phyloP scores from a whole-genome alignment of 1,140 invertebrate species.

The Goniozus legneri region DNA sequence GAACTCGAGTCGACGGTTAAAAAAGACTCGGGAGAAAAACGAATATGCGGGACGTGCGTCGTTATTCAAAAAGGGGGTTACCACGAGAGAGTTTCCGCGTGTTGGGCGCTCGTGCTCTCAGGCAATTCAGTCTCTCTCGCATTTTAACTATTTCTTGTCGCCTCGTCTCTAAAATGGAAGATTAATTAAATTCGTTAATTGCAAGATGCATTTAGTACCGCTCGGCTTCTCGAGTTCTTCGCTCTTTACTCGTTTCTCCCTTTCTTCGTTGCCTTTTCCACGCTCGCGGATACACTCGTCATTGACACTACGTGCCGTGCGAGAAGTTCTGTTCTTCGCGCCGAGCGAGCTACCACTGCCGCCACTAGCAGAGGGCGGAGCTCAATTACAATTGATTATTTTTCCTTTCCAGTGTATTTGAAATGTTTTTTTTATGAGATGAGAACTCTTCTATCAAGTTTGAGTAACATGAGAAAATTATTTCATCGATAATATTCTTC shows the following conservation, averaged over 20 bases:
- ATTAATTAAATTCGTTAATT: constrained; percentile 55
- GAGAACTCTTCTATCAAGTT: too few relatives aligned
- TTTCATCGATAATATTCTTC: too few relatives aligned
- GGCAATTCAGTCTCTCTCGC: constrained; percentile 40
- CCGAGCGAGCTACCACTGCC: too few relatives aligned
- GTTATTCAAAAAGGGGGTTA: constrained; percentile 29
- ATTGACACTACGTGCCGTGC: too few relatives aligned
- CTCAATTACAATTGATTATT: too few relatives aligned
- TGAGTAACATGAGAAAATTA: too few relatives aligned
- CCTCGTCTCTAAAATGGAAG: constrained; percentile 33
- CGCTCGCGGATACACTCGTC: too few relatives aligned
- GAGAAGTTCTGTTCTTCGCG: too few relatives aligned
- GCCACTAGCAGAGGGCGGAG: too few relatives aligned
- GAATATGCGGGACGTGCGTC: constrained; percentile 7
- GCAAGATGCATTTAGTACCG: constrained; percentile 43
- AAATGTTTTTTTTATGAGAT: too few relatives aligned
- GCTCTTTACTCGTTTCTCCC: not conserved
- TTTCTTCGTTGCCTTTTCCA: not conserved
- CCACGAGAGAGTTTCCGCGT: too few relatives aligned
- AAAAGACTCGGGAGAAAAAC: not conserved
- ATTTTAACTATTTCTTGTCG: constrained; percentile 44
- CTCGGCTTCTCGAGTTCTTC: constrained; percentile 10
- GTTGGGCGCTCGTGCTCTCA: constrained; percentile 22
- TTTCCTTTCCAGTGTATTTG: too few relatives aligned
- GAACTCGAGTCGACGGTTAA: not conserved